Percentiles rank a stretch among this genome's conserved stretches.
These are phyloP conservation scores for Bufotes viridis DNA, from an alignment of 2,797 vertebrate genomes.

Conservation along the genomic window DNA sequence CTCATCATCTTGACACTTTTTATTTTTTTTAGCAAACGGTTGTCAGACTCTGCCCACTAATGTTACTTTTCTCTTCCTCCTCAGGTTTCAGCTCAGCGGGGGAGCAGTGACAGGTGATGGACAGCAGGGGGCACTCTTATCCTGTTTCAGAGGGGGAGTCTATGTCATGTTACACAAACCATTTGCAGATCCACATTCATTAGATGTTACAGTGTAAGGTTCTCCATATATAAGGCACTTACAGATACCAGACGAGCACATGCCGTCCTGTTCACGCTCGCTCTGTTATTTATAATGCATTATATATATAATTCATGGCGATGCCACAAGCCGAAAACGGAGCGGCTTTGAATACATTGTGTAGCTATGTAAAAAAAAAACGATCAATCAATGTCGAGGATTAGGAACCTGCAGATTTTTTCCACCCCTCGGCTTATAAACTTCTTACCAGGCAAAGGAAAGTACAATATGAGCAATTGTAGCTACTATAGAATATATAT, in stretches of 20 bases:
- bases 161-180: neutral
- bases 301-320: constrained; percentile 10
- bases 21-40: neutral
- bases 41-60: neutral
- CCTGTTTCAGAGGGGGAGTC: neutral
- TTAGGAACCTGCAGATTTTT: neutral
- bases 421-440: too few relatives aligned
- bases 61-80: neutral
- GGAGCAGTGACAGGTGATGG: neutral
- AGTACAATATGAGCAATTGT: too few relatives aligned
- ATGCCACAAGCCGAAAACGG: neutral
- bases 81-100: neutral
- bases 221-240: constrained; percentile 5
- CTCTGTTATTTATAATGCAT: constrained; percentile 2
- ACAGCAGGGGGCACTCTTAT: constrained; percentile 42
- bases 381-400: neutral
- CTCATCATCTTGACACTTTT: neutral
- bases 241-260: neutral
- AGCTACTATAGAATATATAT: too few relatives aligned
- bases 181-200: neutral
- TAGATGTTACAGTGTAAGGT: neutral
- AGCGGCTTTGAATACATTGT: neutral
- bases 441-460: too few relatives aligned
- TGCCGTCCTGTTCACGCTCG: neutral
- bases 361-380: neutral